phyloP scores from a whole-genome alignment of 2,797 vertebrate genomes.

The Trachops cirrhosus region DNA sequence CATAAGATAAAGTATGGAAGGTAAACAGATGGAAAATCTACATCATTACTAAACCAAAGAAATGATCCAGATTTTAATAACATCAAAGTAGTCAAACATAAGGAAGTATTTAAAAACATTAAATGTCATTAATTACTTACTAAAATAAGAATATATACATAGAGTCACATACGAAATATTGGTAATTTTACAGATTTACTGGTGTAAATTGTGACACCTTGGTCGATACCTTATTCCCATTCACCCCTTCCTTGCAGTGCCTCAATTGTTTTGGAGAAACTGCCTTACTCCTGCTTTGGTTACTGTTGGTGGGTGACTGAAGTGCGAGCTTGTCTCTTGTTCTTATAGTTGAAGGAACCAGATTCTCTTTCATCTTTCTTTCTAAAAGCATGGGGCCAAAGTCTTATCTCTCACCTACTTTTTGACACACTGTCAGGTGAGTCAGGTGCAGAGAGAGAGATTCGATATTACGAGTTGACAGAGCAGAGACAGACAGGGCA shows the following conservation, averaged over 20 bases:
- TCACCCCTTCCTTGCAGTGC: accelerated
- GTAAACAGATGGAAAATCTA: not conserved
- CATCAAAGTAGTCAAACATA: no score
- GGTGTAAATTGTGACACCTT: not conserved
- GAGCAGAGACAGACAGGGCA: accelerated
- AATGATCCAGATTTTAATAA: not conserved
- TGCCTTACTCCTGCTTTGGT: not conserved
- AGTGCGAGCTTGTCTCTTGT: accelerated
- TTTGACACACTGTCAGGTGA: not conserved
- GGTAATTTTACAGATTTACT: no score
- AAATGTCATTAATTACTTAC: no score
- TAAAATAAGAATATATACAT: not conserved
- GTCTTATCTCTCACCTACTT: not conserved
- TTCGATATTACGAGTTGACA: not conserved
- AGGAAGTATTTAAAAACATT: not conserved
- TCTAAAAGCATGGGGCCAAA: no score
- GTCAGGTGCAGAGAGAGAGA: not conserved
- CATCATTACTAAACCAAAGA: not conserved
- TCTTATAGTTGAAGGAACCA: accelerated
- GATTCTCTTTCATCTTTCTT: not conserved
- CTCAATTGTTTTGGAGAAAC: not conserved
- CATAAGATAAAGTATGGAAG: not conserved
- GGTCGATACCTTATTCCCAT: not conserved
- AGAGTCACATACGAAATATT: accelerated
- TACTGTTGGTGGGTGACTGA: accelerated